These are phyloP conservation scores for Penaeus japonicus DNA, from an alignment of 1,140 invertebrate species.

Conservation along the genomic window DNA sequence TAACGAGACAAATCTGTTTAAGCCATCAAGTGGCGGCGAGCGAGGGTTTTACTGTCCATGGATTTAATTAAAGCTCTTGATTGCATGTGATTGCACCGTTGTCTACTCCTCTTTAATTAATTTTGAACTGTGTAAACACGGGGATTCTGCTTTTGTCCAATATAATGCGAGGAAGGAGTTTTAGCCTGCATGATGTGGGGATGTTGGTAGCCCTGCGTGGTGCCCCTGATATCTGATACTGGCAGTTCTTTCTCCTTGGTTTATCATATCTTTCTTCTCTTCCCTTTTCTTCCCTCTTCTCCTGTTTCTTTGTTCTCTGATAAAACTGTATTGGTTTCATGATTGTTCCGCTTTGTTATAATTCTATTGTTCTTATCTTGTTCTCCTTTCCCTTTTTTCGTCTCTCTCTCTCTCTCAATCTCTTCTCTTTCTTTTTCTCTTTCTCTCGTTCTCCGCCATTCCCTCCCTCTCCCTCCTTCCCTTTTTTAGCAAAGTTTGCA, in stretches of 20 bases:
- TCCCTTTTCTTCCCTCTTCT: not conserved
- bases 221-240: not conserved
- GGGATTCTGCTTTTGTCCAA: no score
- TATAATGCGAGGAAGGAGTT: no score
- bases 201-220: not conserved
- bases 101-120: no score
- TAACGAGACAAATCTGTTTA: no score
- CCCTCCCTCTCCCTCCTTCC: not conserved
- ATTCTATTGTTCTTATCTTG: not conserved
- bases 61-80: no score
- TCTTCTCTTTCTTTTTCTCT: not conserved
- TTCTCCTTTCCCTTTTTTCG: no score
- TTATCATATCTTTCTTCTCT: not conserved
- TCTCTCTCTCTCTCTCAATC: not conserved
- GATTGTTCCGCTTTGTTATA: no score
- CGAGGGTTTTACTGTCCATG: no score
- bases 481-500: not conserved
- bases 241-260: not conserved
- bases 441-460: not conserved
- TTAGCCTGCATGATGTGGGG: not conserved
- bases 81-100: no score
- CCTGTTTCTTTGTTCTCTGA: not conserved
- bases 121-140: no score
- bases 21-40: no score
- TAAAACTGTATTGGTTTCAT: no score